phyloP scores from a whole-genome alignment of 2,113 vertebrate species.

The Pitta sordida region DNA sequence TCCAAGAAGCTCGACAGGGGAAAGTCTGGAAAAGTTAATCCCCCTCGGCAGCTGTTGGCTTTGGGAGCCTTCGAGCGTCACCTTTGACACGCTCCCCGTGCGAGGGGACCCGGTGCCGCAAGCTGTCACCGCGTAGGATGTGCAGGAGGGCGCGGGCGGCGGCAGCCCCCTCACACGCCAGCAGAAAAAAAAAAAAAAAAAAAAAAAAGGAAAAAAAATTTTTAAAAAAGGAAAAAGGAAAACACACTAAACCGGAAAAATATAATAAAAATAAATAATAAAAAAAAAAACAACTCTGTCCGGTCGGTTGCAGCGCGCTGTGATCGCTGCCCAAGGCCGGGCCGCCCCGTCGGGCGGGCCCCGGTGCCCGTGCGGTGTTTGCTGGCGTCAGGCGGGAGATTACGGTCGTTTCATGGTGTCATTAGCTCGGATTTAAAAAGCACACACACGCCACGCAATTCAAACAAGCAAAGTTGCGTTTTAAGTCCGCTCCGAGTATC shows the following conservation, averaged over 20 bases:
- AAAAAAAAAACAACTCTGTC: background rate
- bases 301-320: background rate
- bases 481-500: constrained; percentile 69
- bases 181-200: background rate
- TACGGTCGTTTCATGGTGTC: background rate
- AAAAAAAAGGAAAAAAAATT: background rate
- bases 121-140: constrained; percentile 78
- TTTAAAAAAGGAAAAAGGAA: background rate
- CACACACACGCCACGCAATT: constrained; percentile 24
- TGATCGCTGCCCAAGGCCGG: background rate
- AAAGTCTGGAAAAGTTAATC: constrained; percentile 87
- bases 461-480: constrained; percentile 54
- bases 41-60: constrained; percentile 86
- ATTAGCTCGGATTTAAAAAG: constrained; percentile 29
- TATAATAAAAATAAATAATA: background rate
- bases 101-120: constrained; percentile 77
- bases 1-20: constrained; percentile 74
- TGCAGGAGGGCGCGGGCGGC: constrained; percentile 12
- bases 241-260: background rate
- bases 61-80: constrained; percentile 88
- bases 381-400: background rate
- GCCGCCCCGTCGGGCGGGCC: background rate
- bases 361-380: background rate
- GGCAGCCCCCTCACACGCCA: background rate
- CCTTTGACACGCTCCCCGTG: constrained; percentile 85